phyloP scores from a whole-genome alignment of 2,797 vertebrate species.

The Coregonus ussuriensis region DNA sequence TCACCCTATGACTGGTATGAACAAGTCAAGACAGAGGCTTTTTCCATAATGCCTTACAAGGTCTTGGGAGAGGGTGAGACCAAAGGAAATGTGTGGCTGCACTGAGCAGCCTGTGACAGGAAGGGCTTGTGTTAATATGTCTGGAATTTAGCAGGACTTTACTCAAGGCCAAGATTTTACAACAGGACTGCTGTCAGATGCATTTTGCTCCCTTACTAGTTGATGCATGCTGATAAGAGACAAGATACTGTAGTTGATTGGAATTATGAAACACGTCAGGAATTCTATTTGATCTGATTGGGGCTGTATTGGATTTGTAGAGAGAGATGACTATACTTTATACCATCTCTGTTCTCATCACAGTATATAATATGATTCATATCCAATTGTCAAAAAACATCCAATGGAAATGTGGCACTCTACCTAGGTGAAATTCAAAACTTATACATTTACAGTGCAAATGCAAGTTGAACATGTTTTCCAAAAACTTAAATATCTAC shows the following conservation, averaged over 20 bases:
- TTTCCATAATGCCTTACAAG: conserved; percentile 34
- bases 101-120: background rate
- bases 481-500: no score
- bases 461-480: no score
- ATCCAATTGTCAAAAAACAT: no score
- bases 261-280: background rate
- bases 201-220: background rate
- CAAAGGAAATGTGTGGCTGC: background rate
- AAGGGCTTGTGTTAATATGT: conserved; percentile 21
- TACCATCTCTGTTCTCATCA: no score
- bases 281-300: background rate
- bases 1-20: conserved; percentile 23
- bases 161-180: conserved; percentile 46
- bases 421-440: no score
- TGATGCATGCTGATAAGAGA: background rate
- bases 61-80: conserved; percentile 25
- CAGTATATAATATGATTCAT: no score
- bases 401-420: no score
- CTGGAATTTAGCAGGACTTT: conserved; percentile 45
- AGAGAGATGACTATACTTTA: background rate
- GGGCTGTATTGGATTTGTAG: background rate
- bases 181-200: background rate
- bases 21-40: conserved; percentile 28
- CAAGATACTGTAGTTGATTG: background rate
- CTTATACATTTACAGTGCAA: no score